Base-by-base conservation (phyloP, 2,888 invertebrate genomes). In the Idaea straminata region DNA sequence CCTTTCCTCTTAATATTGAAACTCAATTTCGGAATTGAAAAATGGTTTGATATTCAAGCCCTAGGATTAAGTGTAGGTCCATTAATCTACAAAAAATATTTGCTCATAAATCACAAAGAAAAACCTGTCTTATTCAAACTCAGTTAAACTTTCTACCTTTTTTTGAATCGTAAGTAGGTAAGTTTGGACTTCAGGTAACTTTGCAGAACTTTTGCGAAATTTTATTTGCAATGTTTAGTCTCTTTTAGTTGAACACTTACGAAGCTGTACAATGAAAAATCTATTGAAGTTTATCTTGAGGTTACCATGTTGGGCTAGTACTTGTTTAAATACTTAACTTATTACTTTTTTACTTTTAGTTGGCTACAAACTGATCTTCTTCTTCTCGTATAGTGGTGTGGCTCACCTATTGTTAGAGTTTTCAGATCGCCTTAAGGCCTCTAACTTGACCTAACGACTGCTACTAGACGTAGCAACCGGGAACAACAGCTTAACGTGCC, bases 211-310 rank as follows among this genome's bases (percentile, higher is more conserved):
- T 62, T 57, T 61, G 57, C 61, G 61, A 61, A 47, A 62, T 62
- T 61, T 34, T 61, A 64, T 63, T 66, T 68, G 63, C 66, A 62
- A 34, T 57, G 61, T 38, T 16, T 13, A 35, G 59, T 65, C 63
- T 34, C 38, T 64, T 64, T 57, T 62, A 67, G 25, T 61, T 38
- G 59, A 47, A 47, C 47, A 47, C 47, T 47, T 25, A 25, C 25
- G 25, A 25, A 25, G 25, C 25, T 25, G 5, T 0, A 47, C 47
- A 47, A 10, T 47, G 47, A 47, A 47, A 47, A 47, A 47, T 47
- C 47, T 47, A 13, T 47, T 47, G 47, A 47, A 10, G 47, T 7
- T 47, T 47, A 13, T 47, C 10, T 4, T 36, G 10, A 36, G 36
- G 36, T 4, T 7, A 5, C 36, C 13, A 47, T 13, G 13, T 47